A percentile compares a stretch with the other conserved stretches of the same genome.
phyloP scores from a whole-genome alignment of 2,113 vertebrate genomes.

The Misgurnus mizolepis region DNA sequence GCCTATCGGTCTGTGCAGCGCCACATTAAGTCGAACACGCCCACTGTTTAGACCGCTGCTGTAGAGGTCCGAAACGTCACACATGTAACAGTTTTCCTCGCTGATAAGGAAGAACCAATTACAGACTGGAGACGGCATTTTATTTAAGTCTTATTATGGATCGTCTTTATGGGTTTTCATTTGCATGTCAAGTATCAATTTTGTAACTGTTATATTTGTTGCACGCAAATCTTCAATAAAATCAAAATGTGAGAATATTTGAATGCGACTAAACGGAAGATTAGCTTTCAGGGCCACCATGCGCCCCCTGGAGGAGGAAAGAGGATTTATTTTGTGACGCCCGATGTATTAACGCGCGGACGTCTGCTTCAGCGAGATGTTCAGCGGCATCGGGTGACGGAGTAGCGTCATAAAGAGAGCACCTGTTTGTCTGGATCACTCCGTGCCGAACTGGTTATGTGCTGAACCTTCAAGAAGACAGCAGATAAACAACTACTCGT shows the following conservation, averaged over 20 bases:
- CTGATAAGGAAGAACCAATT: not conserved
- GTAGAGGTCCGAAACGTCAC: not conserved
- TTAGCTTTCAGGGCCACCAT: conserved; percentile 1
- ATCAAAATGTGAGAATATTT: not conserved
- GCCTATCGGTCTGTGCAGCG: too few relatives aligned
- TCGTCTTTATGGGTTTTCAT: not conserved
- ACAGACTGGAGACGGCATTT: not conserved
- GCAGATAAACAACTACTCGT: conserved; percentile 4
- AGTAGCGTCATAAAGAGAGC: conserved; percentile 38
- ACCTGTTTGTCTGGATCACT: conserved; percentile 56
- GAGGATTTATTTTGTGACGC: too few relatives aligned
- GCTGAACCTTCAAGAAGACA: conserved; percentile 5
- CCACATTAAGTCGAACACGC: too few relatives aligned
- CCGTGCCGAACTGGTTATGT: conserved; percentile 25
- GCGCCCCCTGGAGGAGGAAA: conserved; percentile 18
- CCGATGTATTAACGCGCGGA: not conserved
- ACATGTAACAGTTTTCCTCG: not conserved
- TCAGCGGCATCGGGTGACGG: conserved; percentile 42
- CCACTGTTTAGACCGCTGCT: not conserved
- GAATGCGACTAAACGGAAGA: not conserved
- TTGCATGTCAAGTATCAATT: too few relatives aligned
- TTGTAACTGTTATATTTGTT: not conserved
- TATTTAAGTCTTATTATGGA: too few relatives aligned
- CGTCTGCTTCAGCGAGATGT: not conserved
- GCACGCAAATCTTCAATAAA: not conserved